These are phyloP conservation scores for Onychomys torridus DNA, from an alignment of 2,797 vertebrate genomes.

Conservation along the genomic window DNA sequence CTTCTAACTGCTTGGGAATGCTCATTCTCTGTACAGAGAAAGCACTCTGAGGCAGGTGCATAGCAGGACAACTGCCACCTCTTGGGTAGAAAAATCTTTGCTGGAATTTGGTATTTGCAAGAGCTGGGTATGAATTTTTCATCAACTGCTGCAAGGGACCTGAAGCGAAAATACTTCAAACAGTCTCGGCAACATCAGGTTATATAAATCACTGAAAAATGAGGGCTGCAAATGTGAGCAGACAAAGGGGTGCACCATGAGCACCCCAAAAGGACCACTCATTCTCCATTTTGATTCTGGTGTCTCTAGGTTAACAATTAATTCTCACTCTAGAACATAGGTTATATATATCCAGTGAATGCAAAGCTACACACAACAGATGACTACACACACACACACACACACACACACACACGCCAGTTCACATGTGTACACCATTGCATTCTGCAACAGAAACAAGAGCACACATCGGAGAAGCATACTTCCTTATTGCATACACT, in stretches of 20 bases:
- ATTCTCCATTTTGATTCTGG: neutral
- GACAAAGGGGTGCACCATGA: neutral
- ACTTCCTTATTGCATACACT: neutral
- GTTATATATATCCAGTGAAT: neutral
- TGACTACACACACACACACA: neutral
- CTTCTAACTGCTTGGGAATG: neutral
- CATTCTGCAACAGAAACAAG: neutral
- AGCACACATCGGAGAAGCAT: too few species aligned
- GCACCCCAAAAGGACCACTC: neutral
- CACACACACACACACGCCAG: neutral
- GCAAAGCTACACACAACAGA: neutral
- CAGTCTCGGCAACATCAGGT: neutral
- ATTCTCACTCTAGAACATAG: neutral
- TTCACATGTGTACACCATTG: too few species aligned
- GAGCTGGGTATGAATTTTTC: conserved; percentile 54
- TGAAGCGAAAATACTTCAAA: conserved; percentile 58
- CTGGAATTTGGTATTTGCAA: conserved; percentile 64
- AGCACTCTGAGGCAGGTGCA: neutral
- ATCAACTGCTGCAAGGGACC: conserved; percentile 27
- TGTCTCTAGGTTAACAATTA: neutral
- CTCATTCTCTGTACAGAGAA: neutral
- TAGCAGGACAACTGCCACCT: neutral
- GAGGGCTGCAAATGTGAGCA: neutral
- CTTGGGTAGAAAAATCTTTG: conserved; percentile 14
- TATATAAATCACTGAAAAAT: conserved; percentile 47